A percentile compares a stretch with the other conserved stretches of the same genome.
These are phyloP conservation scores for Chitala chitala DNA, from an alignment of 2,113 vertebrate species.

Conservation along the genomic window DNA sequence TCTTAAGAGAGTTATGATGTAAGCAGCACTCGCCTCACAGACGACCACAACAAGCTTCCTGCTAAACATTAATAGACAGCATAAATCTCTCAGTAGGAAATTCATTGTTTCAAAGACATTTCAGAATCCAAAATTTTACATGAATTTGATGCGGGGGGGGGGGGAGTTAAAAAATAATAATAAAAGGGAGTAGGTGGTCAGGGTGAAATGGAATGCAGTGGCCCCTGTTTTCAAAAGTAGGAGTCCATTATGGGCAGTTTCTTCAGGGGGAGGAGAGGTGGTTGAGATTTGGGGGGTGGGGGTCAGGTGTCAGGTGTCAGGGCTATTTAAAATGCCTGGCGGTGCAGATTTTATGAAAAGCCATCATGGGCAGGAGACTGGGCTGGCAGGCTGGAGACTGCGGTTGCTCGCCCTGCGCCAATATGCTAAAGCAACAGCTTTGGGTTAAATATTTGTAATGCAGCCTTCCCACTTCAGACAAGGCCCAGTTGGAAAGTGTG, in stretches of 20 bases:
- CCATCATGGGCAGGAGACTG: conserved; percentile 11
- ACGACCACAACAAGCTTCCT: neutral
- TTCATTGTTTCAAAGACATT: conserved; percentile 23
- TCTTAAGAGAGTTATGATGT: neutral
- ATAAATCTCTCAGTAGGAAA: neutral
- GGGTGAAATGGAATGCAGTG: neutral
- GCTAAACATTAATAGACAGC: neutral
- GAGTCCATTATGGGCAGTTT: neutral
- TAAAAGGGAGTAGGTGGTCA: conserved; percentile 24
- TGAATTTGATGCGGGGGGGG: neutral
- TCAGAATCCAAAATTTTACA: neutral
- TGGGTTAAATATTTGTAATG: neutral
- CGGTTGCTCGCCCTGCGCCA: neutral
- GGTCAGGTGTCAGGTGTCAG: neutral
- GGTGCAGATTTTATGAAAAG: conserved; percentile 22
- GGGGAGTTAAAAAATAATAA: too few relatives aligned
- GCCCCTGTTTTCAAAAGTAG: neutral
- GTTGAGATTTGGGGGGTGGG: too few relatives aligned
- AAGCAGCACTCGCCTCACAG: neutral
- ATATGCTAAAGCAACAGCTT: conserved; percentile 25
- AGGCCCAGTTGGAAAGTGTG: neutral
- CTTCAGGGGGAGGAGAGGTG: neutral
- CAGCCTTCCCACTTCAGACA: neutral
- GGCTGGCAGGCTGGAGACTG: conserved; percentile 9
- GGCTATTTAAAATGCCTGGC: neutral